Percentiles rank a stretch among this genome's conserved stretches.
Evolutionary conservation across 2,888 invertebrate species (phyloP).

Genomic region (Mactromeris polynyma): DNA sequence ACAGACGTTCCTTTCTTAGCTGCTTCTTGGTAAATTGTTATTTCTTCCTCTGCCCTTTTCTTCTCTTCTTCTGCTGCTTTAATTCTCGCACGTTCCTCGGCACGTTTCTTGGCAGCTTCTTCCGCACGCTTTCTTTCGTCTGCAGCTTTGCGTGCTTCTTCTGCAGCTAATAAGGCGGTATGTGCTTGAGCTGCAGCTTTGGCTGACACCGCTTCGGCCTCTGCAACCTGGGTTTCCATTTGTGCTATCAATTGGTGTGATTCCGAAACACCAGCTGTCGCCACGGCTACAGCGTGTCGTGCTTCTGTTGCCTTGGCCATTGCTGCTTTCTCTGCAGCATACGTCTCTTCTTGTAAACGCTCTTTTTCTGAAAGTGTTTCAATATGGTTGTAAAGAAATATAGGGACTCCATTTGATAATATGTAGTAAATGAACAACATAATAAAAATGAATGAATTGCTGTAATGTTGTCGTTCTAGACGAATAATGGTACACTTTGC

Average conservation of each 20-base stretch:
- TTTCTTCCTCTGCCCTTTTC: conserved; percentile 75
- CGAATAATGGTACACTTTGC: no score
- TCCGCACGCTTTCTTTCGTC: conserved; percentile 72
- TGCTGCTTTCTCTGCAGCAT: conserved; percentile 72
- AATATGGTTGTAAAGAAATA: neutral
- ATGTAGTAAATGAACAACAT: no score
- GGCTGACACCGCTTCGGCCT: conserved; percentile 73
- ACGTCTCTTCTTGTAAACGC: conserved; percentile 67
- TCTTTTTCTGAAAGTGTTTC: conserved; percentile 61
- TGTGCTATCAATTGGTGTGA: conserved; percentile 70
- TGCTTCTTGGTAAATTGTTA: conserved; percentile 72
- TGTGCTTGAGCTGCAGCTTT: conserved; percentile 71
- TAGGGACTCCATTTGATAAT: no score
- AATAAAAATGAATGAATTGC: no score
- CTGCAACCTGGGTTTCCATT: conserved; percentile 71
- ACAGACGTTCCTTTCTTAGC: conserved; percentile 78
- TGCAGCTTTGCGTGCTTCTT: conserved; percentile 75
- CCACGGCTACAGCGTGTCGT: conserved; percentile 71
- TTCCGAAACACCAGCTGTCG: conserved; percentile 70
- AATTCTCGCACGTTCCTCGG: conserved; percentile 72
- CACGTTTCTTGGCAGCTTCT: conserved; percentile 74
- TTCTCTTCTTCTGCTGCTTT: conserved; percentile 76
- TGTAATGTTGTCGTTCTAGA: no score
- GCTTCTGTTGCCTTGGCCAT: conserved; percentile 76
- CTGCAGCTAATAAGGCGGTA: conserved; percentile 64